phyloP scores from a whole-genome alignment of 1,140 invertebrate species.

The Holotrichia oblita region DNA sequence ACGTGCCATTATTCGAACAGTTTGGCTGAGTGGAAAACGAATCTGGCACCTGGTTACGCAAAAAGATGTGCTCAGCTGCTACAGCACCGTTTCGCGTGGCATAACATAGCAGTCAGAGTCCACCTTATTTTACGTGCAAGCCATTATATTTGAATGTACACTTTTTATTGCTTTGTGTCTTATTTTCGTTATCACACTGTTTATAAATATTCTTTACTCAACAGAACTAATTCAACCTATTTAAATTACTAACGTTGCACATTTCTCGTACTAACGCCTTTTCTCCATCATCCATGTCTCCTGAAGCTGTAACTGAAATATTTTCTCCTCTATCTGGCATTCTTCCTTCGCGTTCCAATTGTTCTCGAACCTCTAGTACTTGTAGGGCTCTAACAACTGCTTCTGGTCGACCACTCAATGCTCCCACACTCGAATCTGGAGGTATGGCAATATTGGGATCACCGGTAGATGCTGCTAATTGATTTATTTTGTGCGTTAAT shows the following conservation, averaged over 20 bases:
- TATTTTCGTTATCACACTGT: no score
- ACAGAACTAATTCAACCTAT: background rate
- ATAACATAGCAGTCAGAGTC: no score
- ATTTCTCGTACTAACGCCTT: slow-evolving; percentile 94
- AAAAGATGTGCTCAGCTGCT: no score
- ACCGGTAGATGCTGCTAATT: slow-evolving; percentile 56
- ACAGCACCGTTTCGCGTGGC: no score
- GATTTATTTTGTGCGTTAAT: slow-evolving; percentile 64
- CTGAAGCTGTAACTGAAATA: slow-evolving; percentile 63
- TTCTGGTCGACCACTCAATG: slow-evolving; percentile 76
- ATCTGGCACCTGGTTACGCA: no score
- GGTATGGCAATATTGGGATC: slow-evolving; percentile 58
- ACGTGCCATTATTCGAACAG: no score
- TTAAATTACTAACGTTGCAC: slow-evolving; percentile 85
- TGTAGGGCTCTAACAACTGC: slow-evolving; percentile 91
- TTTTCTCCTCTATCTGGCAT: slow-evolving; percentile 59
- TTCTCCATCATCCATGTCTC: slow-evolving; percentile 86
- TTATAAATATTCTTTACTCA: background rate
- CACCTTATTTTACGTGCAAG: no score
- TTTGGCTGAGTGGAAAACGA: no score
- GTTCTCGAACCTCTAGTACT: slow-evolving; percentile 88
- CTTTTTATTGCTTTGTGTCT: no score
- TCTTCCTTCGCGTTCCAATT: slow-evolving; percentile 76
- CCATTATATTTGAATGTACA: no score
- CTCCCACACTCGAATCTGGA: slow-evolving; percentile 62